A percentile compares a stretch with the other conserved stretches of the same genome.
These are phyloP conservation scores for Eilema sororculum DNA, from an alignment of 2,888 invertebrate species.

Conservation along the genomic window DNA sequence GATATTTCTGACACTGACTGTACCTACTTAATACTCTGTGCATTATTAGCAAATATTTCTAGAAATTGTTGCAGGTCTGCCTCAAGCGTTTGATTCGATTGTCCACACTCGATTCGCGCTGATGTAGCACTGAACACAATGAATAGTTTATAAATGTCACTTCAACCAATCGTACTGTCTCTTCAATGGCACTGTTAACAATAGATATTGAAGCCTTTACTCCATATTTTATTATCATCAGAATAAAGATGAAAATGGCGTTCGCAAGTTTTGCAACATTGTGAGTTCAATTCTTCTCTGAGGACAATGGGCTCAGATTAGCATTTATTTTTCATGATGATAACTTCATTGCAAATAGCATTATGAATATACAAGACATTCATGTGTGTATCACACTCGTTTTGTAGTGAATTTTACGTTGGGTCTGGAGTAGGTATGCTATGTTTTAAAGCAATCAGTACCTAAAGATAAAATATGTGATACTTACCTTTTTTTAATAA, in stretches of 20 bases:
- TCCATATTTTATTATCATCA: slow-evolving; percentile 51
- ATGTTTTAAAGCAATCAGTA: no score
- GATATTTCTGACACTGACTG: no score
- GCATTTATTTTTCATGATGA: background rate
- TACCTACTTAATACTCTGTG: no score
- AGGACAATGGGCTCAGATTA: slow-evolving; percentile 8
- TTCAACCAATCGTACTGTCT: slow-evolving; percentile 42
- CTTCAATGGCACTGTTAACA: slow-evolving; percentile 67
- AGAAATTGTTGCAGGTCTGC: slow-evolving; percentile 19
- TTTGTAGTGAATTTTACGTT: background rate
- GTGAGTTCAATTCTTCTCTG: slow-evolving; percentile 25
- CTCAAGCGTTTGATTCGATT: slow-evolving; percentile 52
- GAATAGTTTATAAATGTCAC: slow-evolving; percentile 77
- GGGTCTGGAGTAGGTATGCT: background rate
- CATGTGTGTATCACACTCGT: background rate
- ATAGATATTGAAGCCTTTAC: slow-evolving; percentile 58
- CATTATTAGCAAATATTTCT: background rate
- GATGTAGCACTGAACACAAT: slow-evolving; percentile 69
- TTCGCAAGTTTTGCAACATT: slow-evolving; percentile 8
- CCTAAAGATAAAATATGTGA: no score
- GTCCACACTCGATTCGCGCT: slow-evolving; percentile 59
- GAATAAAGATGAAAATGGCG: slow-evolving; percentile 16
- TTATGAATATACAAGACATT: no score
- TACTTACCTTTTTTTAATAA: no score
- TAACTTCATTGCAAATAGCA: background rate